Percentiles rank a stretch among this genome's conserved stretches.
Conservation (phyloP, 1,140 invertebrate genomes). For the Mercenaria mercenaria region DNA sequence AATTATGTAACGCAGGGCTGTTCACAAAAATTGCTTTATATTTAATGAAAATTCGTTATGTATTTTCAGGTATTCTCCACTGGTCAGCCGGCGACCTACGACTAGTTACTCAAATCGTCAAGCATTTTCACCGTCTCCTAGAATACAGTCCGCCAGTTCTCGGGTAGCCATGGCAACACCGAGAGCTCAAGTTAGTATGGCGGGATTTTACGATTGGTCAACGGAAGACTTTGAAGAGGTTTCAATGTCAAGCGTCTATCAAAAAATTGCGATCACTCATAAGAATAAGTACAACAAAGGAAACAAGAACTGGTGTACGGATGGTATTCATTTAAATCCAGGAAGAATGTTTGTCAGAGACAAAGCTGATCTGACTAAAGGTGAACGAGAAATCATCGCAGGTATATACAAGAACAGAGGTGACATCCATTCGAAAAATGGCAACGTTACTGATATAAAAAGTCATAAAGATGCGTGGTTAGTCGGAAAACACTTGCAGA, state of each 20-base stretch:
- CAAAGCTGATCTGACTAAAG: slow-evolving; percentile 81
- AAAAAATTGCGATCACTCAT: slow-evolving; percentile 72
- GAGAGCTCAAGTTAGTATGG: slow-evolving; percentile 76
- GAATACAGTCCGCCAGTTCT: slow-evolving; percentile 71
- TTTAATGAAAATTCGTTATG: not conserved
- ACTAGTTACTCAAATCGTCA: slow-evolving; percentile 69
- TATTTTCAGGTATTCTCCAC: slow-evolving; percentile 66
- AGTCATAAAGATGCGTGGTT: slow-evolving; percentile 82
- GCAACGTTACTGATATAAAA: slow-evolving; percentile 54
- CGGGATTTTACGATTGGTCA: slow-evolving; percentile 82
- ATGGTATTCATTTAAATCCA: slow-evolving; percentile 66
- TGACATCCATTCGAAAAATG: slow-evolving; percentile 62
- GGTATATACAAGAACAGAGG: slow-evolving; percentile 82
- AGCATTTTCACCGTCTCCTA: slow-evolving; percentile 67
- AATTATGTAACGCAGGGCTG: too few species aligned
- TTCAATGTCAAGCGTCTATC: slow-evolving; percentile 77
- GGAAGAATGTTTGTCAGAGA: slow-evolving; percentile 81
- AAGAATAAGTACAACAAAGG: slow-evolving; percentile 47
- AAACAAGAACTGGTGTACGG: slow-evolving; percentile 61
- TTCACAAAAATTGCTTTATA: too few species aligned
- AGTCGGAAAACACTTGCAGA: slow-evolving; percentile 69
- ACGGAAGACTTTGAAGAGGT: slow-evolving; percentile 73
- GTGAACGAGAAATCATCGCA: slow-evolving; percentile 82
- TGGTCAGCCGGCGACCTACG: slow-evolving; percentile 68
- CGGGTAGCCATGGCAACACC: slow-evolving; percentile 57